phyloP scores from a whole-genome alignment of 2,888 invertebrate genomes.

The Hypercompe scribonia region DNA sequence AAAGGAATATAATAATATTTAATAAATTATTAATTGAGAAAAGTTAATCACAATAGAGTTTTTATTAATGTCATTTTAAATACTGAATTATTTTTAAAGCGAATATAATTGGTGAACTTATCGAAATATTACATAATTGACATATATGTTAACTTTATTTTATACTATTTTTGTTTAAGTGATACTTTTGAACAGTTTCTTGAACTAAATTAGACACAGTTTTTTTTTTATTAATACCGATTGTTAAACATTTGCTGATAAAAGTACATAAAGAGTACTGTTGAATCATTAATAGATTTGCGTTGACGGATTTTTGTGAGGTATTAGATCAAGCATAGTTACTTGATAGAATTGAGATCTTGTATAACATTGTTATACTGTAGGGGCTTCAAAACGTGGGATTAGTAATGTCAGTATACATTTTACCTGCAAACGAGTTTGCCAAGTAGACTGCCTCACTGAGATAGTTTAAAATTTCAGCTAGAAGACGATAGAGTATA shows the following conservation, averaged over 20 bases:
- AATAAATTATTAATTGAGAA: not conserved
- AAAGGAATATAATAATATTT: not conserved
- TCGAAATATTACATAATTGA: not conserved
- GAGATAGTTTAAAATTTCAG: not conserved
- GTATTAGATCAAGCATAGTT: not conserved
- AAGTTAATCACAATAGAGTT: not conserved
- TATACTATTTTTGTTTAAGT: too few species aligned
- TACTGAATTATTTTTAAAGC: not conserved
- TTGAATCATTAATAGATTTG: not conserved
- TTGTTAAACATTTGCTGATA: not conserved
- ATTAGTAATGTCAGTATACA: too few species aligned
- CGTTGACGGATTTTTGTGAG: not conserved
- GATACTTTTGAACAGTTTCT: not conserved
- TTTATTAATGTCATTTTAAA: not conserved
- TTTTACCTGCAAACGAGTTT: too few species aligned
- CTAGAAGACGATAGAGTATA: not conserved
- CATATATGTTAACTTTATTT: not conserved
- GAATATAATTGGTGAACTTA: not conserved
- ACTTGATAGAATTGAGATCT: not conserved
- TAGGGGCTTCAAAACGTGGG: not conserved
- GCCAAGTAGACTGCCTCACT: not conserved
- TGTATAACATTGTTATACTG: not conserved
- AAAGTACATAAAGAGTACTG: not conserved
- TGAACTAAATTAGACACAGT: not conserved
- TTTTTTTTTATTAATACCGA: not conserved